Base-by-base conservation (phyloP, 2,797 vertebrate genomes). In the Phylloscopus collybita region DNA sequence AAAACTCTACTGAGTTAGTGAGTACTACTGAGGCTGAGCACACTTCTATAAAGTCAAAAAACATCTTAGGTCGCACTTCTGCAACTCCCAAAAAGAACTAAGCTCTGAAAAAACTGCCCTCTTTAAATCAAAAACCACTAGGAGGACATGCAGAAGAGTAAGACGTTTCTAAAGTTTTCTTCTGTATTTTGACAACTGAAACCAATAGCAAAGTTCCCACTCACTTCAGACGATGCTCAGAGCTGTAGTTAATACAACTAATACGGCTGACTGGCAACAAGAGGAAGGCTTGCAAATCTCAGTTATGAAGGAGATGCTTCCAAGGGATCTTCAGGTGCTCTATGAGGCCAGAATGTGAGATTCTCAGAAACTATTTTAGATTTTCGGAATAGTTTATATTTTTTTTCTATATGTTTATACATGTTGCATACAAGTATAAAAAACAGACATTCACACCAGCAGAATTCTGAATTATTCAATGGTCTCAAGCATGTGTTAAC, bases 381-480 rank as follows among this genome's bases (percentile, higher is more conserved):
- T 90, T 44, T 64, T 42, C 19, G 30, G 74, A 94, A 82, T 53
- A 65, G 16, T 44, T 44, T 44, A 8, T 44, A 40, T 40, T 14
- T 40, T 40, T 40, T 40, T 40, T 40, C 40, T 40, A 6, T 40
- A 40, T 40, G 40, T 44, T 44, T 44, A 44, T 44, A 44, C 42
- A 44, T 44, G 42, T 44, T 44, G 16, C 17, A 44, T 44, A 44
- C 7, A 44, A 44, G 16, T 44, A 44, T 44, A 44, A 44, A 44
- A 44, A 94, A 82, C 50, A 65, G 49, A 9, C 14, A 72, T 62
- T 40, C 42, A 32, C 10, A 40, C 8, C 79, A 91, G 59, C 61
- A 86, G 49, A 91, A 79, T 69, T 32, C 29, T 94, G 90, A 94
- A 62, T 92, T 92, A 81, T 62, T 97, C 49, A 91, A 53, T 30